Percentiles rank a stretch among this genome's conserved stretches.
Evolutionary conservation across 1,140 invertebrate genomes (phyloP).

Genomic region (Cydia amplana): DNA sequence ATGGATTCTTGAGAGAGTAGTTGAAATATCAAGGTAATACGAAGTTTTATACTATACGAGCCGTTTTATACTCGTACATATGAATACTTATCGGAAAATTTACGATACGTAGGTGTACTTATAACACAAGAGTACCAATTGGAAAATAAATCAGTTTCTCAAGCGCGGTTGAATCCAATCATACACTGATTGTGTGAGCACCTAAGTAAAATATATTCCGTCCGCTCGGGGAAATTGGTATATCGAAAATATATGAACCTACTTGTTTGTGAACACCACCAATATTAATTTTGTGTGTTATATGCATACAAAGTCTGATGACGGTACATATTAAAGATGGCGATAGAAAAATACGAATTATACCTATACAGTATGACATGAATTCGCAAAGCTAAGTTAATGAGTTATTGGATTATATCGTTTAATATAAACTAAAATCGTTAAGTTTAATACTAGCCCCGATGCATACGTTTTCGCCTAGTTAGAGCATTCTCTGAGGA

Average conservation of each 20-base stretch:
- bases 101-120: background rate
- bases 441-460: too few species aligned
- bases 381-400: too few species aligned
- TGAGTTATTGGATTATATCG: too few species aligned
- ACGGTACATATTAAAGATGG: background rate
- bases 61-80: background rate
- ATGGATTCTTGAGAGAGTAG: background rate
- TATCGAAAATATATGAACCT: constrained; percentile 6
- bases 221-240: constrained; percentile 29
- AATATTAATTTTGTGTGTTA: constrained; percentile 6
- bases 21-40: background rate
- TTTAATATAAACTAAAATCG: too few species aligned
- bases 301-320: background rate
- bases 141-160: constrained; percentile 42
- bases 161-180: constrained; percentile 39
- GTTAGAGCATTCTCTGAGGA: too few species aligned
- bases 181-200: constrained; percentile 36
- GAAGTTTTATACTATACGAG: background rate
- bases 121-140: constrained; percentile 37
- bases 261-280: background rate
- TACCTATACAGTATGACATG: too few species aligned
- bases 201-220: constrained; percentile 40
- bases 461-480: too few species aligned
- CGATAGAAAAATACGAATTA: too few species aligned
- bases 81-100: constrained; percentile 5